A percentile compares a stretch with the other conserved stretches of the same genome.
phyloP scores from a whole-genome alignment of 1,140 invertebrate genomes.

The Brachionus calyciflorus region DNA sequence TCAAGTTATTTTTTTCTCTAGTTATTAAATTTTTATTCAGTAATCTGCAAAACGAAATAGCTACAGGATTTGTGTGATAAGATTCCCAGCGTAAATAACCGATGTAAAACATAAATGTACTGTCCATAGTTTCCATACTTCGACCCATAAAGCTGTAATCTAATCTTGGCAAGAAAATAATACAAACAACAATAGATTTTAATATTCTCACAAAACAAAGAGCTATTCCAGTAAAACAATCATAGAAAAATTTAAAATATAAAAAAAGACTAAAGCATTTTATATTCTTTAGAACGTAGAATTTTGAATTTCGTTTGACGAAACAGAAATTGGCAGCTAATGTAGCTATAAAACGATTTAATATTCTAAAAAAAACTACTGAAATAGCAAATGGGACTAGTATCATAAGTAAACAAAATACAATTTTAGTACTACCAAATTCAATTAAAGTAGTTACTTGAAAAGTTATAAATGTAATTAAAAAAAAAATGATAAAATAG shows the following conservation, averaged over 20 bases:
- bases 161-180: slow-evolving; percentile 19
- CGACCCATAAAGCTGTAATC: slow-evolving; percentile 32
- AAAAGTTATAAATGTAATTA: slow-evolving; percentile 10
- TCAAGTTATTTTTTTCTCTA: not conserved
- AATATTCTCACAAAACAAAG: slow-evolving; percentile 26
- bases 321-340: slow-evolving; percentile 28
- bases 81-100: slow-evolving; percentile 43
- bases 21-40: not conserved
- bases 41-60: slow-evolving; percentile 23
- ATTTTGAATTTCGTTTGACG: not conserved
- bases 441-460: slow-evolving; percentile 26
- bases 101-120: slow-evolving; percentile 31
- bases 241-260: slow-evolving; percentile 47
- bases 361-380: not conserved
- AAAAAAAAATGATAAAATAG: slow-evolving; percentile 36
- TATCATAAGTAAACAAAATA: not conserved
- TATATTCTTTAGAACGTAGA: not conserved
- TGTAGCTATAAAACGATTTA: not conserved
- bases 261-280: slow-evolving; percentile 15
- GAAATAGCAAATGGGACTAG: slow-evolving; percentile 33
- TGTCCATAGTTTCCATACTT: slow-evolving; percentile 36
- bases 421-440: not conserved
- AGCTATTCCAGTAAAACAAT: slow-evolving; percentile 40
- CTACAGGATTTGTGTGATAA: slow-evolving; percentile 16
- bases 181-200: not conserved